Evolutionary conservation across 2,888 invertebrate species (phyloP), one percentile per base, ranked within the genome.

Genomic region (Eristalis intricaria): DNA sequence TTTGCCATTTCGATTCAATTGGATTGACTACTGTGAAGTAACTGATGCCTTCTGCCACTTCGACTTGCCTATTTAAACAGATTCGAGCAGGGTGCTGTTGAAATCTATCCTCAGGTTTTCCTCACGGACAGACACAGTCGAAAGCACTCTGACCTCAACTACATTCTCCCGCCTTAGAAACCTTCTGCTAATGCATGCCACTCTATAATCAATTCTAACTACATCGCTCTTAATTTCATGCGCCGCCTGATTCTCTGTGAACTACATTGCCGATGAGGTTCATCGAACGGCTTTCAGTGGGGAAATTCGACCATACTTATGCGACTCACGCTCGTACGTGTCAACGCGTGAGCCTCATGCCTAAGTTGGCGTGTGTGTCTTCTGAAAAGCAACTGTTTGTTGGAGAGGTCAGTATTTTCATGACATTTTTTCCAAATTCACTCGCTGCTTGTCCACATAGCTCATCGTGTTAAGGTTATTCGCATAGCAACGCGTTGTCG

Each of bases 261-360:
- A 70, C 60, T 82, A 74, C 64, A 70, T 68, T 61, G 66, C 66
- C 50, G 64, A 29, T 69, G 84, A 79, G 84, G 87, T 87, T 87
- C 87, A 87, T 84, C 84, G 75, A 66, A 73, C 77, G 77, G 40
- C 50, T 86, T 78, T 69, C 23, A 23, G 60, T 63, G 26, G 58
- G 35, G 71, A 76, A 84, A 76, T 79, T 87, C 50, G 79, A 60
- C 75, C 68, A 79, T 79, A 71, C 26, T 84, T 84, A 87, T 87
- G 76, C 79, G 73, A 50, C 73, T 75, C 75, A 65, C 75, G 79
- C 84, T 74, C 84, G 60, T 84, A 73, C 75, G 77, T 60, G 58
- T 58, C 66, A 80, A 76, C 63, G 63, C 84, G 84, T 84, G 84
- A 84, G 75, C 15, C 38, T 81, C 76, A 81, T 81, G 61, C 76